phyloP scores from a whole-genome alignment of 1,140 invertebrate genomes.

The Luehdorfia chinensis region DNA sequence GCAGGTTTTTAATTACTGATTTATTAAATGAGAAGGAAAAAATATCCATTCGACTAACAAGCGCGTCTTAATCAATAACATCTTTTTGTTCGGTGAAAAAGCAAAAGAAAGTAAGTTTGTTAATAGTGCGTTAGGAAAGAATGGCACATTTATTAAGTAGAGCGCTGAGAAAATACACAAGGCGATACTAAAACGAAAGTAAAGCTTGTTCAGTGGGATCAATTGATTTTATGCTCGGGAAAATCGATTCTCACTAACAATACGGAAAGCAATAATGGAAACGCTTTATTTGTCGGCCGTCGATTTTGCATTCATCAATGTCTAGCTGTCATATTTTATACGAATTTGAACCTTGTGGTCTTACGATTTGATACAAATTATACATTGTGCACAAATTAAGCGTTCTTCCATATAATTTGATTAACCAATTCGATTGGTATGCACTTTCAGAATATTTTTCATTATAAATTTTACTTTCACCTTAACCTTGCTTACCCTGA shows the following conservation, averaged over 20 bases:
- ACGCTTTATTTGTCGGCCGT: neutral
- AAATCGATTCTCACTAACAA: slow-evolving; percentile 28
- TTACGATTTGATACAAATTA: neutral
- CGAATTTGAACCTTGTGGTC: neutral
- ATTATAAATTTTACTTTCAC: no score
- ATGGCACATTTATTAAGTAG: slow-evolving; percentile 13
- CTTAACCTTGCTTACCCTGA: no score
- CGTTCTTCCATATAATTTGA: neutral
- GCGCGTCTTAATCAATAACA: no score
- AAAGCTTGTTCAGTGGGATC: slow-evolving; percentile 23
- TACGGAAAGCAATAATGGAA: slow-evolving; percentile 23
- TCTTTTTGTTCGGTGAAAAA: neutral
- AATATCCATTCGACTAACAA: no score
- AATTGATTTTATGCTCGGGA: slow-evolving; percentile 40
- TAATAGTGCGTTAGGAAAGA: slow-evolving; percentile 16
- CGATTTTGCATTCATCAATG: neutral
- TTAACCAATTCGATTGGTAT: neutral
- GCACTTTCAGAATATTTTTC: no score
- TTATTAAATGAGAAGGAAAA: no score
- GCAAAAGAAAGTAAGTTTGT: slow-evolving; percentile 12
- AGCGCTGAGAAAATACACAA: slow-evolving; percentile 19
- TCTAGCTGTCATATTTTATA: neutral
- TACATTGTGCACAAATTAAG: neutral
- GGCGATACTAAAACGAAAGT: slow-evolving; percentile 33
- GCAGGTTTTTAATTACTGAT: no score